Evolutionary conservation across 30 jellyfish, hydroid and myxozoan genomes (phyloP), one percentile per base, ranked within the genome.

Genomic region (Clytia hemisphaerica): DNA sequence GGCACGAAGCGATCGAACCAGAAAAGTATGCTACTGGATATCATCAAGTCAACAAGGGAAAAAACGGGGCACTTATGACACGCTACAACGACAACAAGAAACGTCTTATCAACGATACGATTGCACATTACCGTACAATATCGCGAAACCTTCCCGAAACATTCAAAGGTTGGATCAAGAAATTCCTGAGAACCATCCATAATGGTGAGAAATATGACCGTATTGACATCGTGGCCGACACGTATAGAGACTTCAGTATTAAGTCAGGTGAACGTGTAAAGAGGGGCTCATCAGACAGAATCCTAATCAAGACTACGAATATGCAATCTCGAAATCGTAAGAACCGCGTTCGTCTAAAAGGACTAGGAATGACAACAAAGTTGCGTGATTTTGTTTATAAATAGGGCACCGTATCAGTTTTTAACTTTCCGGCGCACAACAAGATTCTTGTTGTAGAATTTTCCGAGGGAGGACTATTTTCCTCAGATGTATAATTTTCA

Each of bases 191-290:
- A 6, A 3, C 4, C 21, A 32, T 74, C 2, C 40, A 36, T 45
- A 28, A 37, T 34, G 84, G 74, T n/a, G n/a, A n/a, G n/a, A n/a
- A n/a, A 19, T 74, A 74, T 54, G 21, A 28, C 19, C 74, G 71
- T 14, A 42, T 74, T n/a, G 80, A 72, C 35, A 57, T 55, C 21
- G 67, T 72, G 14, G 84, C 84, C 3, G 84, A 72, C 42, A 57
- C 83, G 28, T 72, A 54, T 26, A 33, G 55, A 31, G 84, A 72
- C 42, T 19, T 1, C 18, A 46, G 81, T 18, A 55, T 57, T 22
- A 72, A 72, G 44, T 4, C 81, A 2, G 42, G 36, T 28, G 71
- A 54, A 53, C 6, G 71, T 35, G 27, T 19, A 2, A 55, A 55
- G 40, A 27, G 69, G 14, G 69, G 69, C 2, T 21, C 3, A 21